A percentile compares a stretch with the other conserved stretches of the same genome.
Conservation (phyloP, 2,797 vertebrate genomes). For the Crypturellus tataupa region DNA sequence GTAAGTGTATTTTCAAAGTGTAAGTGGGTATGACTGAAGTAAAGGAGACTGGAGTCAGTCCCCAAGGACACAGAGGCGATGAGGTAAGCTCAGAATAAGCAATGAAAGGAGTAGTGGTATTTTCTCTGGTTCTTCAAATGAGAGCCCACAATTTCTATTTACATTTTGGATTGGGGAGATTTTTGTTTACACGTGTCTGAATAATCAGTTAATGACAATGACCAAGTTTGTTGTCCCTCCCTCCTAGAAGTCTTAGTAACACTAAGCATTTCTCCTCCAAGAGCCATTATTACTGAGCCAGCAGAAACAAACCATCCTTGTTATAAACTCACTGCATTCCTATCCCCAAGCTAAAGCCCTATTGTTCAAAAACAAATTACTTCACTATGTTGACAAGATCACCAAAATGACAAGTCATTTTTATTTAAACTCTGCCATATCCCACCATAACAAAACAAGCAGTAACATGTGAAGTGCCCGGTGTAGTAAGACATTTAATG, state of each 20-base stretch:
- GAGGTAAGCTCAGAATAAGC: not conserved
- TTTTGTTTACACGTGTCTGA: not conserved
- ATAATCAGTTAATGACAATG: not conserved
- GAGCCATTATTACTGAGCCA: not conserved
- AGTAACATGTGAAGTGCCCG: not conserved
- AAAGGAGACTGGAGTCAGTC: not conserved
- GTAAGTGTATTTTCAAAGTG: not conserved
- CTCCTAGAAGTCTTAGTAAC: not conserved
- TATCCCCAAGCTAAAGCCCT: not conserved
- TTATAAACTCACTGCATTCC: not conserved
- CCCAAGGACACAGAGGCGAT: not conserved
- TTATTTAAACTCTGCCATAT: not conserved
- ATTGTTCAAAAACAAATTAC: not conserved
- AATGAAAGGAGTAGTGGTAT: not conserved
- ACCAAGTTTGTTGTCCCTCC: not conserved
- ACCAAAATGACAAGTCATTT: not conserved
- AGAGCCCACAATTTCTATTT: not conserved
- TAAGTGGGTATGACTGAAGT: not conserved
- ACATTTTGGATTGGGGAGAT: not conserved
- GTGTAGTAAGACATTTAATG: not conserved
- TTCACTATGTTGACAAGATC: not conserved
- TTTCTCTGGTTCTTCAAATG: not conserved
- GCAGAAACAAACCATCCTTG: not conserved
- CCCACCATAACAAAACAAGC: not conserved
- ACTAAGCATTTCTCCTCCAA: not conserved